Percentiles rank a stretch among this genome's conserved stretches.
Evolutionary conservation across 1,140 invertebrate genomes (phyloP).

Genomic region (Oncopodura yosiiana): DNA sequence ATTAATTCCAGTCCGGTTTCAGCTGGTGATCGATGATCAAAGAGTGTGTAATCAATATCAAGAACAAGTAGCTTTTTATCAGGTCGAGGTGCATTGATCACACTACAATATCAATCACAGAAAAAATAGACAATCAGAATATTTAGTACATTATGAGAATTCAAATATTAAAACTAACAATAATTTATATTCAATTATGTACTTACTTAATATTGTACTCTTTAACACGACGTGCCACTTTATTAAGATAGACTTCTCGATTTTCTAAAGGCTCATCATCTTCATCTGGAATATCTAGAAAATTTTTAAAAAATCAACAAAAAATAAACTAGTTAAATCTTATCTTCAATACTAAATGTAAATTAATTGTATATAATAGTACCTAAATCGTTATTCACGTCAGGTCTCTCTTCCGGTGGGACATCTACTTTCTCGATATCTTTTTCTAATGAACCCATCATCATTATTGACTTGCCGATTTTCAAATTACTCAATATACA

Average conservation of each 20-base stretch:
- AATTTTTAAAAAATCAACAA: no score
- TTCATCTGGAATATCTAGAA: slow-evolving; percentile 45
- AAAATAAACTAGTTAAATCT: no score
- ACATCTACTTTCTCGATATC: slow-evolving; percentile 68
- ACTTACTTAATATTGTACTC: slow-evolving; percentile 33
- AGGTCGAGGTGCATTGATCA: slow-evolving; percentile 25
- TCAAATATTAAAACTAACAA: no score
- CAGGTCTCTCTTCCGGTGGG: slow-evolving; percentile 55
- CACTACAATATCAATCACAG: no score
- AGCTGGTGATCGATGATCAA: slow-evolving; percentile 69
- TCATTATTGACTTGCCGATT: slow-evolving; percentile 86
- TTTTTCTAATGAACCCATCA: slow-evolving; percentile 90
- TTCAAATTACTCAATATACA: slow-evolving; percentile 61
- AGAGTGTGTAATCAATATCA: slow-evolving; percentile 86
- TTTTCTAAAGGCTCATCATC: slow-evolving; percentile 74
- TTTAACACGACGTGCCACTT: slow-evolving; percentile 39
- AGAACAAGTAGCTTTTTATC: slow-evolving; percentile 83
- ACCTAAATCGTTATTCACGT: slow-evolving; percentile 77
- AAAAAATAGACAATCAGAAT: no score
- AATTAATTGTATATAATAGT: slow-evolving; percentile 32
- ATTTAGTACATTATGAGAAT: no score
- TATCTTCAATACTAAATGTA: slow-evolving; percentile 50
- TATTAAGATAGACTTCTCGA: slow-evolving; percentile 51
- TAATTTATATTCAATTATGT: no score
- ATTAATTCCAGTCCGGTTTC: slow-evolving; percentile 82